Base-by-base conservation (phyloP, 2,888 invertebrate genomes). In the Pycnomerus fuliginosus region DNA sequence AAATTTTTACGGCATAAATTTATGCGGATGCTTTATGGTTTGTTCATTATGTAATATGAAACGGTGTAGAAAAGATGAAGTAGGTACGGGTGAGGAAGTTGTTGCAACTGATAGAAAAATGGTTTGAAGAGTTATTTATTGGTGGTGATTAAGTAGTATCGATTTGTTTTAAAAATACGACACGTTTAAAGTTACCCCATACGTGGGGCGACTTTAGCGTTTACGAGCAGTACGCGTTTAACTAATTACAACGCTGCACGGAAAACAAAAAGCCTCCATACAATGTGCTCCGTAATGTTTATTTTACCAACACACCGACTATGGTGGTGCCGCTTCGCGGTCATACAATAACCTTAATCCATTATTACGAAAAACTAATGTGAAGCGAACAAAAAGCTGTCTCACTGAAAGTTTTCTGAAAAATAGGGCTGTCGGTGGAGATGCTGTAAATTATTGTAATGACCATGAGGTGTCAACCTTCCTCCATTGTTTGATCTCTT, bases 341-440 rank as follows among this genome's bases (percentile, higher is more conserved):
- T 50, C 50, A 48, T 38, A 60, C 60, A 60, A 60, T 61, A 61
- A 59, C 58, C 55, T 59, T 62, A 60, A 62, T 61, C 62, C 60
- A 62, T 63, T 63, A 63, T 57, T 52, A 54, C 53, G 61, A 61
- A 60, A 63, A 60, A 63, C 59, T 63, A 57, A 62, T 56, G 59
- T 52, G 52, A 53, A 49, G 48, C 38, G 50, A 52, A 61, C 58
- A 61, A 58, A 60, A 60, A 61, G 53, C 53, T 49, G 48, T 47
- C 48, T 53, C 44, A 44, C 48, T 44, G 50, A 58, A 20, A 60
- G 52, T 61, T 59, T 44, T 43, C 42, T 40, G 41, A 52, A 56
- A 59, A 61, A 58, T 50, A 48, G 49, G 50, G 52, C 48, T 38
- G 38, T 51, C 47, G 51, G 51, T 49, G 46, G 55, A 55, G 54